Evolutionary conservation across 2,888 invertebrate species (phyloP), one percentile per base, ranked within the genome.

Genomic region (Ochropleura leucogaster): DNA sequence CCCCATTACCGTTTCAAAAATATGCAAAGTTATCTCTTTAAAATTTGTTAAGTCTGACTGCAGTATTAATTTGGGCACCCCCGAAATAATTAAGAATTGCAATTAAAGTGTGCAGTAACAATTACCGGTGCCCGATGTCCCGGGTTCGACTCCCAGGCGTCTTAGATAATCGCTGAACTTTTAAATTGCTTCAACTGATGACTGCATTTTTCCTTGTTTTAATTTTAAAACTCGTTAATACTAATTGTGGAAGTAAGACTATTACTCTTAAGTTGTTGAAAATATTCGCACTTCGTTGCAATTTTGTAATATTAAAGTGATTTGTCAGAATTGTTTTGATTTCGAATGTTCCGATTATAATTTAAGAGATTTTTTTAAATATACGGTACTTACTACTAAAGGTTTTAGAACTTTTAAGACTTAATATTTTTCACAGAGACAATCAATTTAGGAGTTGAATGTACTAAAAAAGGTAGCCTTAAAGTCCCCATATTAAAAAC

Each of bases 151-250:
- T 87, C 89, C 86, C 87, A 80, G 85, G 83, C 87, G 88, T 83
- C 86, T 88, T 85, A 81, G 85, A 84, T 87, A 89, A 90, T 87
- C 83, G 84, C 82, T 76, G 76, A 86, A 89, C 87, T 92, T 92
- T 90, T 87, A 87, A 90, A 89, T 90, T 89, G 83, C 77, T 79
- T 78, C 71, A 72, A 76, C 78, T 77, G 75, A 85, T 79, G 85
- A 79, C 79, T 85, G 82, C 83, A 78, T 80, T 84, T 87, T 87
- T 85, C 74, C 80, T 72, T 74, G 77, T 80, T 84, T 85, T 85
- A 81, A 88, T 89, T 88, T 78, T 74, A 63, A 73, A 77, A 74
- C 44, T 72, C 79, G 62, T 82, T 79, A 72, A 72, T 76, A 79
- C 75, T 85, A 77, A 83, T 75, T 82, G 74, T 70, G 20, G 44